Evolutionary conservation across 2,113 vertebrate genomes (phyloP), one percentile per base, ranked within the genome.

Genomic region (Corydoras sp.): DNA sequence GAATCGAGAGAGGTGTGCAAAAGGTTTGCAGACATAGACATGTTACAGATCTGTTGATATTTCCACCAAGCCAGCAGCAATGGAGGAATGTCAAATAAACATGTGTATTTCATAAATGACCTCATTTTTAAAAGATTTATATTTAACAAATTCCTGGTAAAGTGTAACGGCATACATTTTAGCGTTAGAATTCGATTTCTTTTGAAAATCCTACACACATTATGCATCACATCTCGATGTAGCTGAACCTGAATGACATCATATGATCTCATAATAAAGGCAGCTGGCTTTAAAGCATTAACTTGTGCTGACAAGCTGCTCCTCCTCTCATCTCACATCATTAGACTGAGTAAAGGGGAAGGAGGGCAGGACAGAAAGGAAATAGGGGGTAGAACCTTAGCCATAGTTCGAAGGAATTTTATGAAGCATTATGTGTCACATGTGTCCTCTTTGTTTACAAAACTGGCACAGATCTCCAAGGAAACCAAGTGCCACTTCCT

Each of bases 261-360:
- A 86, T 86, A 89, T 90, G 89, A 90, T 88, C 88, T 90, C 88
- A 90, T 84, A 69, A 80, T 82, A 85, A 74, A 88, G 80, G 84
- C 81, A 90, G 85, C 76, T 66, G 64, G 72, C 81, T 68, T 76
- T 81, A 82, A 82, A 76, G 78, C 70, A 78, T 79, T 82, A 82
- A 86, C 86, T 80, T 88, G 88, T 83, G 78, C 79, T 85, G 83
- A 84, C 87, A 87, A n/a, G 87, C 86, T 78, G 58, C 61, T 24
- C 48, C 61, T 49, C 72, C 65, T 53, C 59, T 43, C 59, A 71
- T 43, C 43, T 55, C 49, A 60, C 54, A 72, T 68, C 72, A 76
- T 55, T 35, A 72, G 29, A 60, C 73, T 65, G 49, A 74, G 48
- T 63, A 35, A 30, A 30, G 12, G 43, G 13, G 35, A 9, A 29